A percentile compares a stretch with the other conserved stretches of the same genome.
Evolutionary conservation across 2,797 vertebrate species (phyloP).

Genomic region (Parauchenoglanis ngamensis): DNA sequence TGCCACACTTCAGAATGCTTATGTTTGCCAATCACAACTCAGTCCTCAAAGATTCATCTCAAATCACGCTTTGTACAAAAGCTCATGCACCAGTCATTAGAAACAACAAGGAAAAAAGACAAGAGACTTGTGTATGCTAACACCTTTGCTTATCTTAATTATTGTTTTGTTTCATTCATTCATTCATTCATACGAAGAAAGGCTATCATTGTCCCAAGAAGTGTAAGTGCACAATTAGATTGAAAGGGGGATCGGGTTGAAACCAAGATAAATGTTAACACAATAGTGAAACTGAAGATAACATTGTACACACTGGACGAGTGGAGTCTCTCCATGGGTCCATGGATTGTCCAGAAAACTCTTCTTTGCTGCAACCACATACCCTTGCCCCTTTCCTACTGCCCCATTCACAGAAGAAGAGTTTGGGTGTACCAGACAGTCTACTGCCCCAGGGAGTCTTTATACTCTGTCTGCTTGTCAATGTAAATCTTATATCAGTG

Average conservation of each 20-base stretch:
- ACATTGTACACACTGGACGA: background rate
- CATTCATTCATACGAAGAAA: background rate
- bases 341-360: background rate
- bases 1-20: background rate
- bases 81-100: background rate
- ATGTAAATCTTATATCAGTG: background rate
- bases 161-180: background rate
- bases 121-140: background rate
- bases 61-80: background rate
- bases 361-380: background rate
- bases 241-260: background rate
- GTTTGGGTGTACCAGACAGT: background rate
- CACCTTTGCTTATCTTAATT: background rate
- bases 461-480: conserved; percentile 46
- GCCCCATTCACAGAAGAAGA: conserved; percentile 2
- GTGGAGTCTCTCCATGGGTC: background rate
- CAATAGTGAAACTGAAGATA: background rate
- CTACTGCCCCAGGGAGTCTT: conserved; percentile 17
- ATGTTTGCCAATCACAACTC: background rate
- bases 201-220: background rate
- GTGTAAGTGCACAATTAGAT: background rate
- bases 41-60: background rate
- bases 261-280: background rate
- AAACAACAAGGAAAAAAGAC: no score
- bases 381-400: background rate